phyloP scores from a whole-genome alignment of 2,113 vertebrate species.

The Oryzias celebensis region DNA sequence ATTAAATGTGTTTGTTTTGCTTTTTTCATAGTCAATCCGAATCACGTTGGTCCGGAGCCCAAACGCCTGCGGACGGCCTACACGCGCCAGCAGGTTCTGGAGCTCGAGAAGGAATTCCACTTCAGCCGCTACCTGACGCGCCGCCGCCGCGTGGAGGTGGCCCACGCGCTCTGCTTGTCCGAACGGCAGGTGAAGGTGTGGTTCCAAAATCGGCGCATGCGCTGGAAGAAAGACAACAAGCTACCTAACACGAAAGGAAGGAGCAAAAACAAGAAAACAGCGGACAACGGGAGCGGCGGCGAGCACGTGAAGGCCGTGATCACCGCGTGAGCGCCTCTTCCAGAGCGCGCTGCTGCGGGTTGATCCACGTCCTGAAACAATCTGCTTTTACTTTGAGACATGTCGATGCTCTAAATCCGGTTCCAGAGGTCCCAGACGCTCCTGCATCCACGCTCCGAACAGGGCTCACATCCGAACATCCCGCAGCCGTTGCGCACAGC shows the following conservation, averaged over 20 bases:
- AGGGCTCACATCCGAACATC: conserved; percentile 1
- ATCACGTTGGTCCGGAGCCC: conserved; percentile 68
- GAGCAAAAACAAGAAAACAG: conserved; percentile 65
- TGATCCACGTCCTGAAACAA: too few species aligned
- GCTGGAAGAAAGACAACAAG: conserved; percentile 76
- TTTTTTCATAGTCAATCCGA: conserved; percentile 62
- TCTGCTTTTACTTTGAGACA: too few species aligned
- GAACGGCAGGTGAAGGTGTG: conserved; percentile 75
- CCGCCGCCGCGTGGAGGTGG: conserved; percentile 68
- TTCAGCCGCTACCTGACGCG: conserved; percentile 74
- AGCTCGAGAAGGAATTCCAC: conserved; percentile 77
- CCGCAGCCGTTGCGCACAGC: background rate
- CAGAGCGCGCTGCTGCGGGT: background rate
- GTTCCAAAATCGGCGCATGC: conserved; percentile 77
- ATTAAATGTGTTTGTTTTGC: too few species aligned
- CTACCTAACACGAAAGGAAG: conserved; percentile 71
- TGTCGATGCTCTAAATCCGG: too few species aligned
- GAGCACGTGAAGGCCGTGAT: conserved; percentile 19
- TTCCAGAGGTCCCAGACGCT: too few species aligned
- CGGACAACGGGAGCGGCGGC: conserved; percentile 36
- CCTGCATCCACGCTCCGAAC: too few species aligned
- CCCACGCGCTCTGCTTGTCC: conserved; percentile 61
- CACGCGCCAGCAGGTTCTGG: conserved; percentile 72
- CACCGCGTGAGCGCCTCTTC: conserved; percentile 22
- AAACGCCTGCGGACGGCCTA: conserved; percentile 72